These are phyloP conservation scores for Pluvianellus socialis DNA, from an alignment of 2,113 vertebrate species.

Conservation along the genomic window DNA sequence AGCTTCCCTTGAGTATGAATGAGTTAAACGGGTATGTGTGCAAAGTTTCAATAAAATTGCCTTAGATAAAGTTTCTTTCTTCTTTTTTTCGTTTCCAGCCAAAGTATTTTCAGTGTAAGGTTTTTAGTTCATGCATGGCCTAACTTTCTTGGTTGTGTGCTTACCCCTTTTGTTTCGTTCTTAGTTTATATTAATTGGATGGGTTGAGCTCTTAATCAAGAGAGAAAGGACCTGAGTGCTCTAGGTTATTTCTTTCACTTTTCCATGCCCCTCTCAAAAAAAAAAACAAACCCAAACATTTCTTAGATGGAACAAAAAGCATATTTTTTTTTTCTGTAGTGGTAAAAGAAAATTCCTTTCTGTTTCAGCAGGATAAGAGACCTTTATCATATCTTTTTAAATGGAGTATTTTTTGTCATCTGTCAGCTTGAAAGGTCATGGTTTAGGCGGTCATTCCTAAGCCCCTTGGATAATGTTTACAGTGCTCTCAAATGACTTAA, in stretches of 20 bases:
- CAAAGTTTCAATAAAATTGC: not conserved
- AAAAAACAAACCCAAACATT: not conserved
- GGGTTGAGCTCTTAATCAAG: not conserved
- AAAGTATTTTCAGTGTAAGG: not conserved
- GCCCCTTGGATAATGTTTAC: slow-evolving; percentile 71
- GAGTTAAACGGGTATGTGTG: not conserved
- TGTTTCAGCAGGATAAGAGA: slow-evolving; percentile 26
- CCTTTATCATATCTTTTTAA: slow-evolving; percentile 57
- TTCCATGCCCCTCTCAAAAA: not conserved
- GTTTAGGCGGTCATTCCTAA: slow-evolving; percentile 59
- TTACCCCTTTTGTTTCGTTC: not conserved
- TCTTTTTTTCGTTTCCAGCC: not conserved
- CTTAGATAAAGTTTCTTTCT: not conserved
- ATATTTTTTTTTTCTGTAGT: not conserved
- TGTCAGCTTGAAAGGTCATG: slow-evolving; percentile 71
- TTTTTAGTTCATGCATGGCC: not conserved
- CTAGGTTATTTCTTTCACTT: not conserved
- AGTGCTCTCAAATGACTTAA: slow-evolving; percentile 75
- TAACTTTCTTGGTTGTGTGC: not conserved
- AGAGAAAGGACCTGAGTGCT: not conserved
- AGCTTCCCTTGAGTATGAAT: not conserved
- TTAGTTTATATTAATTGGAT: not conserved
- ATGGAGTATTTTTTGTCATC: slow-evolving; percentile 56
- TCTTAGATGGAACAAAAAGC: not conserved
- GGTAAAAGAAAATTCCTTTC: slow-evolving; percentile 14